Evolutionary conservation across 1,140 invertebrate genomes (phyloP), one percentile per base, ranked within the genome.

Genomic region (Dendroctonus ponderosae): DNA sequence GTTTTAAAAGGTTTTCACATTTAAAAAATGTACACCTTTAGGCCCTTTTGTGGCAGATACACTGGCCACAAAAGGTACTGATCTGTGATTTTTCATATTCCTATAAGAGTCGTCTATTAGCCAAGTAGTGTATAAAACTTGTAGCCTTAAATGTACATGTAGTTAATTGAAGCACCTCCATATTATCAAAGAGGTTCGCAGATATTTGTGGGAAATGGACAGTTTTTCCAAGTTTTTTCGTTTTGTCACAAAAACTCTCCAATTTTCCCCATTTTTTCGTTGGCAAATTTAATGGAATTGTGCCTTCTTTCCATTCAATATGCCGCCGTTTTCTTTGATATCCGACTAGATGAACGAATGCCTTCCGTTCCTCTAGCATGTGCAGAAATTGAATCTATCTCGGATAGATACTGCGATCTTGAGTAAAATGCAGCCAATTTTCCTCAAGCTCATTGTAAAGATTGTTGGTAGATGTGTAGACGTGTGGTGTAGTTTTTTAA

Each of bases 391-490:
- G 5, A 9, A 39, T 38, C 26, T 7, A 38, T 40, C 5, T 14
- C 8, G 8, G 2, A 37, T 57, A 57, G 39, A 6, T 41, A 12
- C 38, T 57, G 1, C 26, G 26, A 26, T 1, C 26, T 42, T 57
- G 40, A 12, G 15, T 57, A 43, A 57, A 57, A 57, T 42, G 9
- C 54, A 57, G 54, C 54, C 54, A 57, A 37, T 12, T 57, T 57
- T 57, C 44, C 42, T 41, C 14, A 7, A 57, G 12, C 14, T 5
- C 11, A 56, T 11, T 40, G 53, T 51, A 41, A 11, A 57, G 14
- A 40, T 59, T 59, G 57, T 59, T 59, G 46, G 12, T 61, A 61
- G 9, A 61, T 49, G 37, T 61, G 46, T 61, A 61, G 44, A 61
- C 11, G 9, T 11, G 12, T 15, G 4, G 4, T 12, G 12, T 52